These are phyloP conservation scores for Matsumurasca onukii DNA, from an alignment of 1,140 invertebrate genomes.

Conservation along the genomic window DNA sequence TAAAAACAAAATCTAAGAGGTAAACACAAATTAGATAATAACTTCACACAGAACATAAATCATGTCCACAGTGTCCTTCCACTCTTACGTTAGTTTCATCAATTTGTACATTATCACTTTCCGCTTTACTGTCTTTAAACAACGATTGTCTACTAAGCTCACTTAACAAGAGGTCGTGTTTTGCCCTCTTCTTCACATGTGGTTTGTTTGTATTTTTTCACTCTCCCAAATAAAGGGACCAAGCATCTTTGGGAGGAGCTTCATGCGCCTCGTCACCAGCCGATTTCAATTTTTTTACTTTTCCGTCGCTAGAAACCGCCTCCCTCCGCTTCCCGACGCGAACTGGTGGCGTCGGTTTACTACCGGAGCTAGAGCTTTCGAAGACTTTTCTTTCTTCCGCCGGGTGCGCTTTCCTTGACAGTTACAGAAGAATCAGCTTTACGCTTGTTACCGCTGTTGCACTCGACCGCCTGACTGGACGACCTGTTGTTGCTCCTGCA, in stretches of 20 bases:
- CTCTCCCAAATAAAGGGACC: conserved; percentile 89
- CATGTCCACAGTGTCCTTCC: too few relatives aligned
- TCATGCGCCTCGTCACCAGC: conserved; percentile 58
- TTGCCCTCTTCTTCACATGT: conserved; percentile 88
- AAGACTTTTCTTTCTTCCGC: conserved; percentile 39
- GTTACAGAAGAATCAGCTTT: conserved; percentile 39
- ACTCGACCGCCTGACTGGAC: background rate
- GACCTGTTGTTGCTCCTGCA: conserved; percentile 61
- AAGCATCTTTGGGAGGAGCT: conserved; percentile 78
- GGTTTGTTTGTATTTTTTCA: conserved; percentile 87
- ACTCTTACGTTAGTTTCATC: too few relatives aligned
- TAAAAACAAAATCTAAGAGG: too few relatives aligned
- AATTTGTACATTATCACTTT: too few relatives aligned
- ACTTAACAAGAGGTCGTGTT: conserved; percentile 89
- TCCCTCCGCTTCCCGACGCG: conserved; percentile 82
- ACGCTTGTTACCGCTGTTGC: background rate
- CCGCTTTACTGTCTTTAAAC: too few relatives aligned
- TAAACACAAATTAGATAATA: too few relatives aligned
- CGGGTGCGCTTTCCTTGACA: background rate
- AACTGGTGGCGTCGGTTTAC: conserved; percentile 50
- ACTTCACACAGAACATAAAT: too few relatives aligned
- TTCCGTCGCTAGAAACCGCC: conserved; percentile 81
- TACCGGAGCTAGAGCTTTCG: conserved; percentile 43
- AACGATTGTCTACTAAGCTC: too few relatives aligned
- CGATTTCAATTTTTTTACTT: conserved; percentile 80